Evolutionary conservation across 2,113 vertebrate species (phyloP).

Genomic region (Etheostoma cragini): DNA sequence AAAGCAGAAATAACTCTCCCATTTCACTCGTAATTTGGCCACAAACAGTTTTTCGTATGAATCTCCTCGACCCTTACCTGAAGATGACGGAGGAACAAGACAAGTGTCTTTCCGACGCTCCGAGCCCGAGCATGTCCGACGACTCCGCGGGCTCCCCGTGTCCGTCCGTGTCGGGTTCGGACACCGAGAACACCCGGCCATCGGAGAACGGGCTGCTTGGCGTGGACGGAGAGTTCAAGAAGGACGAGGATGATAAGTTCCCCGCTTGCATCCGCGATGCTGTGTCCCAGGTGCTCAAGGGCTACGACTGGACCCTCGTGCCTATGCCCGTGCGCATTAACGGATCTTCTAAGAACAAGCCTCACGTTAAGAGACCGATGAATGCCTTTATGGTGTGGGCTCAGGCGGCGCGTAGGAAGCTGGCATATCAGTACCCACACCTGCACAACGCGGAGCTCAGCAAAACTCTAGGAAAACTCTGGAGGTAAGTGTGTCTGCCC

Average conservation of each 20-base stretch:
- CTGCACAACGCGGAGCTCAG: constrained; percentile 99
- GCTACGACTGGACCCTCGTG: constrained; percentile 99
- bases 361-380: constrained; percentile 92
- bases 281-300: constrained; percentile 97
- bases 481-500: constrained; percentile 87
- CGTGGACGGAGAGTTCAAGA: constrained; percentile 91
- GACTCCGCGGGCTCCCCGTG: constrained; percentile 94
- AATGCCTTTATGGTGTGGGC: constrained; percentile 94
- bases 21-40: constrained; percentile 73
- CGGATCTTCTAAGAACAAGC: constrained; percentile 96
- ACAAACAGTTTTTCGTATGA: constrained; percentile 84
- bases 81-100: constrained; percentile 99
- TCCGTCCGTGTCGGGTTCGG: constrained; percentile 94
- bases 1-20: neutral
- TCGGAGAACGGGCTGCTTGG: constrained; percentile 91
- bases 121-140: constrained; percentile 97
- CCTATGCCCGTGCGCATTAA: constrained; percentile 98
- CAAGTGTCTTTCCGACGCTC: constrained; percentile 95
- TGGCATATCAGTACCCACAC: constrained; percentile 96
- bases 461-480: constrained; percentile 96
- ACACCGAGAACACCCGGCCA: constrained; percentile 94
- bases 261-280: constrained; percentile 97
- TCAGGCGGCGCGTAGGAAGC: constrained; percentile 95
- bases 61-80: constrained; percentile 98
- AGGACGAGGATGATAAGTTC: constrained; percentile 97